phyloP scores from a whole-genome alignment of 2,888 invertebrate species.

The Panopea generosa region DNA sequence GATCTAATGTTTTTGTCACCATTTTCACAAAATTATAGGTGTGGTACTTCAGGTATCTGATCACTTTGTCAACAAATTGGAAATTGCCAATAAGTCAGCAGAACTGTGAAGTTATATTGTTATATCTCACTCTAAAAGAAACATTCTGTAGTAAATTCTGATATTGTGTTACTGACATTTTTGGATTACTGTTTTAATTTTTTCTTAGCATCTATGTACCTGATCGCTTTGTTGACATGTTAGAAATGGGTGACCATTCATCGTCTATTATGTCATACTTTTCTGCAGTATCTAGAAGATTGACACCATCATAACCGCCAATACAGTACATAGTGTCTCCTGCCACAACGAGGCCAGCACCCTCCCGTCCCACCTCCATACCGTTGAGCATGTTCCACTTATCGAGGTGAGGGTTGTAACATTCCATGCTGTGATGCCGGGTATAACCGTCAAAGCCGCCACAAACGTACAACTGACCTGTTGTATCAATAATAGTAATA shows the following conservation, averaged over 20 bases:
- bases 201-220: too few relatives aligned
- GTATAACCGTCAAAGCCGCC: conserved; percentile 84
- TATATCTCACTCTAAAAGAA: neutral
- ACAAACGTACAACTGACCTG: conserved; percentile 84
- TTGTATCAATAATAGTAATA: too few relatives aligned
- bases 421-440: conserved; percentile 83
- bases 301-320: conserved; percentile 84
- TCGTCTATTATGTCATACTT: conserved; percentile 79
- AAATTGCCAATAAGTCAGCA: too few relatives aligned
- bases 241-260: conserved; percentile 80
- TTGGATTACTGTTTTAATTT: too few relatives aligned
- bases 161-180: too few relatives aligned
- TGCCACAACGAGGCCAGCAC: conserved; percentile 84
- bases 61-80: too few relatives aligned
- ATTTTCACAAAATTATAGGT: too few relatives aligned
- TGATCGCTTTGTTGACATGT: conserved; percentile 83
- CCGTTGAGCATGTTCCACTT: conserved; percentile 81
- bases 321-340: conserved; percentile 83
- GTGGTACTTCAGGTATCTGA: too few relatives aligned
- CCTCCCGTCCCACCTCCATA: conserved; percentile 82
- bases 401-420: conserved; percentile 81
- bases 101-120: neutral
- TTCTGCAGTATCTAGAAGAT: conserved; percentile 83
- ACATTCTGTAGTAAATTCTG: too few relatives aligned
- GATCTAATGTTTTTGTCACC: too few relatives aligned